A percentile compares a stretch with the other conserved stretches of the same genome.
These are phyloP conservation scores for Ichneumoninae sp. DNA, from an alignment of 2,888 invertebrate species.

Conservation along the genomic window DNA sequence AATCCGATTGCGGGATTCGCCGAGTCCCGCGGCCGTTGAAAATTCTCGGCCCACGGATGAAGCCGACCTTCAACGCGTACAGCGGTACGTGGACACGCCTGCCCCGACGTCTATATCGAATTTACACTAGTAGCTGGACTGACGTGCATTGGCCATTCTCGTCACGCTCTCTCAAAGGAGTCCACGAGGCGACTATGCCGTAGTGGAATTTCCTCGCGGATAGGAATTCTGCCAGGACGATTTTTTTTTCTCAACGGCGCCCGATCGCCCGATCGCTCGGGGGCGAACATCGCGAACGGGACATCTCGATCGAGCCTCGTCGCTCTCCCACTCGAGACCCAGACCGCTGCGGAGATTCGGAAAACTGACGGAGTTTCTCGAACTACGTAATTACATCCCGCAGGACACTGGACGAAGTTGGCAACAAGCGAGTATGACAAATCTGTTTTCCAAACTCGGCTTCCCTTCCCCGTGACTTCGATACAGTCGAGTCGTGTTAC, in stretches of 20 bases:
- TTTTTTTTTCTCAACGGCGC: not conserved
- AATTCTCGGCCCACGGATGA: slow-evolving; percentile 30
- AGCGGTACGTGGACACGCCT: not conserved
- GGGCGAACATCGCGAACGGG: not conserved
- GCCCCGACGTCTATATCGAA: slow-evolving; percentile 7
- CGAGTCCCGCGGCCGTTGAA: slow-evolving; percentile 13
- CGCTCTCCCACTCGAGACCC: not conserved
- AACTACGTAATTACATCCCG: slow-evolving; percentile 59
- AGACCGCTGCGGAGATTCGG: slow-evolving; percentile 14
- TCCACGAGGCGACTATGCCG: not conserved
- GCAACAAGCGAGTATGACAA: slow-evolving; percentile 55
- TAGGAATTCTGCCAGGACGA: not conserved
- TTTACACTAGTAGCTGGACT: not conserved
- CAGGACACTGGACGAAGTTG: slow-evolving; percentile 48
- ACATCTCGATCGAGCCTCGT: slow-evolving; percentile 20
- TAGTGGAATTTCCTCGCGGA: not conserved
- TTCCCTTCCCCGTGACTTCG: slow-evolving; percentile 12
- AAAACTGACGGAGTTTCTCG: slow-evolving; percentile 1
- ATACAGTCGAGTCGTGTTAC: not conserved
- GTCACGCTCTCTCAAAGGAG: slow-evolving; percentile 7
- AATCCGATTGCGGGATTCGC: slow-evolving; percentile 58
- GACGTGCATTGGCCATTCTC: not conserved
- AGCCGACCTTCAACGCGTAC: slow-evolving; percentile 7
- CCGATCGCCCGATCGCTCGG: not conserved
- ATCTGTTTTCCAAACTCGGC: slow-evolving; percentile 57